A percentile compares a stretch with the other conserved stretches of the same genome.
Conservation (phyloP, 2,797 vertebrate species). For the Dermochelys coriacea region DNA sequence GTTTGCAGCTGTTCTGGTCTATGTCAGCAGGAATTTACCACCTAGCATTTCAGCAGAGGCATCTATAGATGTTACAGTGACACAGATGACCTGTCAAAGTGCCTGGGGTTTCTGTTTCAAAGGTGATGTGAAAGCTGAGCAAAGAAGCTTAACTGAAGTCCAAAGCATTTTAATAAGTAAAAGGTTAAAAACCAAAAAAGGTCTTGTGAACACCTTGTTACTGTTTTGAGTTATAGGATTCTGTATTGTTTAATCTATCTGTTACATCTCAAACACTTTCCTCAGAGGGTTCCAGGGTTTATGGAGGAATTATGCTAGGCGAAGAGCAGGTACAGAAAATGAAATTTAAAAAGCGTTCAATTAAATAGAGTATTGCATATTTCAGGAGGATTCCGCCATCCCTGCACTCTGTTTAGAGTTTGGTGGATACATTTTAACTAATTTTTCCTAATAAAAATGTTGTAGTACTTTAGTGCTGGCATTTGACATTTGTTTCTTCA, state of each 20-base stretch:
- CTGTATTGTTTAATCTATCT: neutral
- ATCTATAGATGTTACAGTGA: neutral
- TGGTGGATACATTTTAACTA: neutral
- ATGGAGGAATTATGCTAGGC: neutral
- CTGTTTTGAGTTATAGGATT: neutral
- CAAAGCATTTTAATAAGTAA: neutral
- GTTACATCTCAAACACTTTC: neutral
- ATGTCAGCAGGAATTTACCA: neutral
- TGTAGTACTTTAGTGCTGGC: neutral
- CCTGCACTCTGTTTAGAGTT: neutral
- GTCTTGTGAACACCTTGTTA: neutral
- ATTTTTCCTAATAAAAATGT: neutral
- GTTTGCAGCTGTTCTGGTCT: neutral
- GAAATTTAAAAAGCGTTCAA: neutral
- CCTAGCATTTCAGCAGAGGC: neutral
- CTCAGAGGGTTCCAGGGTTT: neutral
- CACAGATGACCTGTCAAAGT: neutral
- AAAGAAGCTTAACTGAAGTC: neutral
- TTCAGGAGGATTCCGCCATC: neutral
- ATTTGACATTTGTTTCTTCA: conserved; percentile 3
- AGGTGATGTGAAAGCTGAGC: neutral
- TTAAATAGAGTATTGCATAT: neutral
- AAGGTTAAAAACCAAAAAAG: neutral
- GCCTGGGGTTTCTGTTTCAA: neutral
- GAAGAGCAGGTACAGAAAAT: neutral